Percentiles rank a stretch among this genome's conserved stretches.
These are phyloP conservation scores for Ornithoptera alexandrae DNA, from an alignment of 2,888 invertebrate species.

Conservation along the genomic window DNA sequence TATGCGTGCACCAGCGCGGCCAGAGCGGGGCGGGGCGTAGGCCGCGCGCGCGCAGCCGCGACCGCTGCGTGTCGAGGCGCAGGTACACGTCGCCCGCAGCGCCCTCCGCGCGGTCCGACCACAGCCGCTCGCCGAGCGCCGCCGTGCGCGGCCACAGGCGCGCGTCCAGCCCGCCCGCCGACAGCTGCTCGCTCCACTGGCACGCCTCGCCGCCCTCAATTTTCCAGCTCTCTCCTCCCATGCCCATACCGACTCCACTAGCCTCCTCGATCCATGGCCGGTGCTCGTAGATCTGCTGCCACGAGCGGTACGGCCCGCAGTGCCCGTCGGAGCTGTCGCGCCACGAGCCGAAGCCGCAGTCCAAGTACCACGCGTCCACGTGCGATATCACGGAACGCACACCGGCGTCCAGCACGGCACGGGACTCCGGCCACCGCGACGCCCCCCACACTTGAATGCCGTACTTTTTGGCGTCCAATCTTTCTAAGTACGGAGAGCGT, in stretches of 20 bases:
- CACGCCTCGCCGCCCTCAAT: constrained; percentile 89
- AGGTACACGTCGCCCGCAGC: constrained; percentile 83
- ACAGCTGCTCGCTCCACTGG: constrained; percentile 92
- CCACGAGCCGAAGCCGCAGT: constrained; percentile 93
- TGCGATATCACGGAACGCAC: constrained; percentile 90
- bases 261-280: constrained; percentile 83
- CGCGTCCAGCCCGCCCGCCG: constrained; percentile 85
- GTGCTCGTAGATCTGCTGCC: constrained; percentile 93
- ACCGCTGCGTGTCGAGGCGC: constrained; percentile 83
- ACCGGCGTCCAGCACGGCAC: constrained; percentile 87
- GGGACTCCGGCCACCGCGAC: constrained; percentile 89
- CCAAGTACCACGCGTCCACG: constrained; percentile 93
- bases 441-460: constrained; percentile 91
- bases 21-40: constrained; percentile 85
- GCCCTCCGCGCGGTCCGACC: constrained; percentile 82
- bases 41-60: constrained; percentile 82
- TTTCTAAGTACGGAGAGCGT: constrained; percentile 83
- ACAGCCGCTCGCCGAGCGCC: constrained; percentile 89
- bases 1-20: constrained; percentile 88
- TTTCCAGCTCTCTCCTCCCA: constrained; percentile 66
- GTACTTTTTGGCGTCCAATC: constrained; percentile 77
- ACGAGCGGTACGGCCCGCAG: constrained; percentile 92
- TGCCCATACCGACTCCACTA: constrained; percentile 49
- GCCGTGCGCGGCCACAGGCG: constrained; percentile 91
- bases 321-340: constrained; percentile 90